A percentile compares a stretch with the other conserved stretches of the same genome.
phyloP scores from a whole-genome alignment of 2,888 invertebrate species.

The Agelastica alni region DNA sequence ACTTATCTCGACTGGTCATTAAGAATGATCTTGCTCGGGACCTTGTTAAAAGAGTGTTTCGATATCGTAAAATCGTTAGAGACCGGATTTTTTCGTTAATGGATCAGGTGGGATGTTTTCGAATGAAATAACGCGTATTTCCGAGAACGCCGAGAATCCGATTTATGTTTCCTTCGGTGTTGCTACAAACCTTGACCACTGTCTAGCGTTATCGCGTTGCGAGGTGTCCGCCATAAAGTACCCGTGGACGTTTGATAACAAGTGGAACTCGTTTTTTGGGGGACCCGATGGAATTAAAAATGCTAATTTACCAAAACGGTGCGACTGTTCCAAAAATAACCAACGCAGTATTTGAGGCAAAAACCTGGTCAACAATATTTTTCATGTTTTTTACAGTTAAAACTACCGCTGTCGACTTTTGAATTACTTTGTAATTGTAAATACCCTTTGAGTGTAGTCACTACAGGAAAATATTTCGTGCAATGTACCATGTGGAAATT shows the following conservation, averaged over 20 bases:
- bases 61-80: conserved; percentile 49
- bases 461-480: no score
- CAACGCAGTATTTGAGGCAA: no score
- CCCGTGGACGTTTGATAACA: background rate
- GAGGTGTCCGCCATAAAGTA: conserved; percentile 22
- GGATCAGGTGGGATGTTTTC: conserved; percentile 48
- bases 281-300: no score
- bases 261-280: conserved; percentile 13
- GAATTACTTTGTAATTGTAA: no score
- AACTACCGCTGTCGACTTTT: no score
- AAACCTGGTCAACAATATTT: no score
- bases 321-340: no score
- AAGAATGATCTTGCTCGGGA: conserved; percentile 51
- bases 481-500: no score
- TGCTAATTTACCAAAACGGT: no score
- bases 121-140: conserved; percentile 45
- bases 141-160: conserved; percentile 41
- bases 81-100: conserved; percentile 51
- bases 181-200: conserved; percentile 24
- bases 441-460: no score
- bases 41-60: conserved; percentile 49
- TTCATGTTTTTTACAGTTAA: no score
- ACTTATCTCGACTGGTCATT: conserved; percentile 48
- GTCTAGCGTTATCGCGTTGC: conserved; percentile 13
- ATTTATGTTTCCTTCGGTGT: conserved; percentile 36